phyloP scores from a whole-genome alignment of 1,140 invertebrate genomes.

The Octopus bimaculoides region DNA sequence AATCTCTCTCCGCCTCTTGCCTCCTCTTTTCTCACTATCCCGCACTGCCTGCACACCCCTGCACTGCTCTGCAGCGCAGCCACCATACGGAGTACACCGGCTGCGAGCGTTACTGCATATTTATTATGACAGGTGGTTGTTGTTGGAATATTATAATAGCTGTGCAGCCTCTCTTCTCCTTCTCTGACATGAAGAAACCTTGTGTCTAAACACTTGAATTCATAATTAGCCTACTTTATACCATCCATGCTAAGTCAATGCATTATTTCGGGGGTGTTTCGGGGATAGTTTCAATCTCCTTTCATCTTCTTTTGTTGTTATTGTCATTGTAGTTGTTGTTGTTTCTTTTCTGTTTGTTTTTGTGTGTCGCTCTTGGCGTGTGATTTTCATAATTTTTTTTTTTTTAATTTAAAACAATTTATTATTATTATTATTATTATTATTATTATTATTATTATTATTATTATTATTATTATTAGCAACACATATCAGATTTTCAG shows the following conservation, averaged over 20 bases:
- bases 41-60: not conserved
- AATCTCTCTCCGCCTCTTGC: not conserved
- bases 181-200: not conserved
- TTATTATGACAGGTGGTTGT: constrained; percentile 14
- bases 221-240: not conserved
- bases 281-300: not conserved
- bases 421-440: too few relatives aligned
- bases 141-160: constrained; percentile 9
- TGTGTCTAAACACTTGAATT: not conserved
- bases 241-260: too few relatives aligned
- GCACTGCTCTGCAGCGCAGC: too few relatives aligned
- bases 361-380: too few relatives aligned
- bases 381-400: too few relatives aligned
- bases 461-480: too few relatives aligned
- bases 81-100: not conserved
- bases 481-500: too few relatives aligned
- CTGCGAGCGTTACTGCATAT: constrained; percentile 3
- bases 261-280: not conserved
- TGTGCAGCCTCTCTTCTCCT: not conserved
- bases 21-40: not conserved
- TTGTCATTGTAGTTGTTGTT: not conserved
- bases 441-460: too few relatives aligned
- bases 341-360: too few relatives aligned
- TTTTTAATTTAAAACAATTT: too few relatives aligned
- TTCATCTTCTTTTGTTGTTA: not conserved